phyloP scores from a whole-genome alignment of 2,888 invertebrate genomes.

The Apodemia zela region DNA sequence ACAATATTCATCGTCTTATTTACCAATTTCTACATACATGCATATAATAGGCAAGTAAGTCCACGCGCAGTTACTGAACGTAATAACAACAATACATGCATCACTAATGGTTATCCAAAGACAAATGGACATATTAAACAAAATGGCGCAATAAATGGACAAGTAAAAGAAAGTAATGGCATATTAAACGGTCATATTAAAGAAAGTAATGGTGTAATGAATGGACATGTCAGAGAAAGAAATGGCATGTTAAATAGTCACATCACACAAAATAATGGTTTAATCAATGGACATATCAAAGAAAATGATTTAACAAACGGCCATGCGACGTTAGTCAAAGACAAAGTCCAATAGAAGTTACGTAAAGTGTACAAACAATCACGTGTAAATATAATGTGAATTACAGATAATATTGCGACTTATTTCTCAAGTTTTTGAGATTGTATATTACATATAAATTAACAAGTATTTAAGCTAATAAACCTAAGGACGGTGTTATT shows the following conservation, averaged over 20 bases:
- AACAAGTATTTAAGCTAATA: neutral
- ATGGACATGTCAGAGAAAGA: constrained; percentile 29
- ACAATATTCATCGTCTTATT: constrained; percentile 94
- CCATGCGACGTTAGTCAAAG: constrained; percentile 49
- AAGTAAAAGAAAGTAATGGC: constrained; percentile 18
- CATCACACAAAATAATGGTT: constrained; percentile 37
- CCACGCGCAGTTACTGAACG: constrained; percentile 38
- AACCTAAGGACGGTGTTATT: neutral
- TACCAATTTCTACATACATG: constrained; percentile 93
- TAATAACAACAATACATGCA: constrained; percentile 45
- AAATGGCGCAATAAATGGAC: constrained; percentile 42
- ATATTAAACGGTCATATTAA: constrained; percentile 17
- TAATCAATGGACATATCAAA: constrained; percentile 26
- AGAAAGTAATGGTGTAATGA: constrained; percentile 18
- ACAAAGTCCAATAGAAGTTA: constrained; percentile 58
- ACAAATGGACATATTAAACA: constrained; percentile 37
- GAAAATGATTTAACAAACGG: constrained; percentile 42
- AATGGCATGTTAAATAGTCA: constrained; percentile 33
- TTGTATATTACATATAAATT: constrained; percentile 8
- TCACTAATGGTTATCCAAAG: constrained; percentile 35
- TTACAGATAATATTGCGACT: neutral
- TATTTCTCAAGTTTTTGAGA: constrained; percentile 3
- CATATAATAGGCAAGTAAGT: constrained; percentile 79
- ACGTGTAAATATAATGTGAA: constrained; percentile 15
- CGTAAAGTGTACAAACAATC: constrained; percentile 21